Evolutionary conservation across 2,888 invertebrate species (phyloP).

Genomic region (Tanytarsus gracilentus): DNA sequence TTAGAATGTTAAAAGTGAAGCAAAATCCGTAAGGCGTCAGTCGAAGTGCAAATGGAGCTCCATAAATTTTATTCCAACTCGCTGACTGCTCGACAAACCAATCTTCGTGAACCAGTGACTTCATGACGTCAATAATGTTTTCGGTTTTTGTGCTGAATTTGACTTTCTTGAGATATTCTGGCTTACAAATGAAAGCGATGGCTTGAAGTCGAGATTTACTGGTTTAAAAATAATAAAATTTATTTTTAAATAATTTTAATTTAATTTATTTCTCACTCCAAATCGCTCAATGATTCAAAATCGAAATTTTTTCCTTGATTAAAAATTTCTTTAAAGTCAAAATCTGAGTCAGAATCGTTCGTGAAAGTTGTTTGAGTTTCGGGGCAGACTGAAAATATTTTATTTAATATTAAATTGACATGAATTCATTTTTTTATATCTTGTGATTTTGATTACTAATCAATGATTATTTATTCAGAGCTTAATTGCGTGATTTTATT

Average conservation of each 20-base stretch:
- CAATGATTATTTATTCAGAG: not conserved
- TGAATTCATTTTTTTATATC: not conserved
- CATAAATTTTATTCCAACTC: conserved; percentile 16
- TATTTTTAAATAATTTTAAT: not conserved
- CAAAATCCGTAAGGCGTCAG: conserved; percentile 13
- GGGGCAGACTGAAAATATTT: conserved; percentile 3
- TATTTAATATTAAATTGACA: not conserved
- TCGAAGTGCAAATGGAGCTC: not conserved
- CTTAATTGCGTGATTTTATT: too few species aligned
- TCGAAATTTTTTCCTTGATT: not conserved
- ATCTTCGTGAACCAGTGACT: not conserved
- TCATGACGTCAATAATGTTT: not conserved
- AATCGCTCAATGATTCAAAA: not conserved
- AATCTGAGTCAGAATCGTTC: conserved; percentile 1
- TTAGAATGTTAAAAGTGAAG: conserved; percentile 13
- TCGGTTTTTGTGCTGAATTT: conserved; percentile 9
- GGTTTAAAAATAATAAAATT: not conserved
- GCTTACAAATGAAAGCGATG: conserved; percentile 12
- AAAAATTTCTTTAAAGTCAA: conserved; percentile 14
- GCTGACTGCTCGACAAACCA: conserved; percentile 12
- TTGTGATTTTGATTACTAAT: not conserved
- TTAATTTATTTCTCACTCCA: not conserved
- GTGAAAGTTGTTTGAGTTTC: conserved; percentile 19
- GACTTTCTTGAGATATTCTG: conserved; percentile 5
- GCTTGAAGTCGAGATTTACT: conserved; percentile 18